Percentiles rank a stretch among this genome's conserved stretches.
These are phyloP conservation scores for Heterotilapia buettikoferi DNA, from an alignment of 2,113 vertebrate species.

Conservation along the genomic window DNA sequence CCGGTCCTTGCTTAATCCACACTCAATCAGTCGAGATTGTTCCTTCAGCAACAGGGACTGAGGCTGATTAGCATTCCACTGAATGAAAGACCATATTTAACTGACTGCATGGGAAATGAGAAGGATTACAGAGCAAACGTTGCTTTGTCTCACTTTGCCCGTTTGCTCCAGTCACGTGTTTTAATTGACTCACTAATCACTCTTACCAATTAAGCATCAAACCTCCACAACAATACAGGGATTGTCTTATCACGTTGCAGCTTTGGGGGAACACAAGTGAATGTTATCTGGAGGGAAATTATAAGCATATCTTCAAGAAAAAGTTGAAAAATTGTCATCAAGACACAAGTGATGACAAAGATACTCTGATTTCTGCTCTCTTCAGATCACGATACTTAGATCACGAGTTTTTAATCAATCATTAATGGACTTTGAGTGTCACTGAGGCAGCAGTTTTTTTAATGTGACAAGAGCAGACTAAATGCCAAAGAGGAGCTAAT, in stretches of 20 bases:
- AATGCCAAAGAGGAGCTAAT: background rate
- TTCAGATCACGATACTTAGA: background rate
- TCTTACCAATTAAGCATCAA: background rate
- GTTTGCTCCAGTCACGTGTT: background rate
- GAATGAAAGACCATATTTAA: conserved; percentile 9
- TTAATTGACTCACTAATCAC: conserved; percentile 19
- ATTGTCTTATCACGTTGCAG: conserved; percentile 2
- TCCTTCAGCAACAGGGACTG: background rate
- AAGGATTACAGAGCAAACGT: conserved; percentile 8
- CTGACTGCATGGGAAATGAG: background rate
- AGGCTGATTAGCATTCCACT: conserved; percentile 31
- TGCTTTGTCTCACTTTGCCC: background rate
- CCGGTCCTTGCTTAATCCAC: background rate
- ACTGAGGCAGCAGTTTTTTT: background rate
- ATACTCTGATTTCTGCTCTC: background rate
- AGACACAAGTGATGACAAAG: background rate
- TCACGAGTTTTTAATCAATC: background rate
- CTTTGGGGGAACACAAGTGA: background rate
- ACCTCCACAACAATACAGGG: background rate
- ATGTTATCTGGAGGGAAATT: background rate
- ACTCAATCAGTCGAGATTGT: conserved; percentile 1
- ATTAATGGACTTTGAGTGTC: background rate
- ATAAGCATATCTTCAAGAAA: background rate
- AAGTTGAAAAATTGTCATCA: background rate
- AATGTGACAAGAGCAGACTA: background rate